These are phyloP conservation scores for Mystacides longicornis DNA, from an alignment of 2,888 invertebrate genomes.

Conservation along the genomic window DNA sequence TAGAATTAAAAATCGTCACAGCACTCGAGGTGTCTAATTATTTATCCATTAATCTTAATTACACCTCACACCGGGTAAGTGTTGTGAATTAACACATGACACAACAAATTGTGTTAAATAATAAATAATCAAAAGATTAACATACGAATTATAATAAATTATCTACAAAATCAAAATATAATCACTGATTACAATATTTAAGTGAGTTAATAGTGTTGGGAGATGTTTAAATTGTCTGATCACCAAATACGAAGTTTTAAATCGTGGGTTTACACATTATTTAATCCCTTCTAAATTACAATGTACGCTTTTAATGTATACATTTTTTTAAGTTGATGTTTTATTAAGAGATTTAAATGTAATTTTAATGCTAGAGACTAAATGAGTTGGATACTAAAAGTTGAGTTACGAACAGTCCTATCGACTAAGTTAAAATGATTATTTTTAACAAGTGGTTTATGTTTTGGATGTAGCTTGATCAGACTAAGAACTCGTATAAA, in stretches of 20 bases:
- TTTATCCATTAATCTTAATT: not conserved
- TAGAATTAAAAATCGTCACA: no score
- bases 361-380: no score
- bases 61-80: not conserved
- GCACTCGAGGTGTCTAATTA: no score
- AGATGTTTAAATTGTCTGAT: not conserved
- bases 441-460: no score
- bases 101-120: not conserved
- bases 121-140: not conserved
- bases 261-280: not conserved
- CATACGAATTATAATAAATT: not conserved
- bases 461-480: no score
- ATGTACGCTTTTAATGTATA: no score
- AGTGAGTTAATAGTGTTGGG: not conserved
- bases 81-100: slow-evolving; percentile 1
- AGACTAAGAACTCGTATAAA: no score
- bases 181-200: not conserved
- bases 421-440: no score
- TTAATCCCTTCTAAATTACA: not conserved
- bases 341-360: no score
- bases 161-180: not conserved
- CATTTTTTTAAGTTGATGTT: no score
- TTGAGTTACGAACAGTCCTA: no score
- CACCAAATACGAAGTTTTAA: not conserved
- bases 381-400: no score